These are phyloP conservation scores for Rhagophthalmus giganteus DNA, from an alignment of 2,888 invertebrate genomes.

Conservation along the genomic window DNA sequence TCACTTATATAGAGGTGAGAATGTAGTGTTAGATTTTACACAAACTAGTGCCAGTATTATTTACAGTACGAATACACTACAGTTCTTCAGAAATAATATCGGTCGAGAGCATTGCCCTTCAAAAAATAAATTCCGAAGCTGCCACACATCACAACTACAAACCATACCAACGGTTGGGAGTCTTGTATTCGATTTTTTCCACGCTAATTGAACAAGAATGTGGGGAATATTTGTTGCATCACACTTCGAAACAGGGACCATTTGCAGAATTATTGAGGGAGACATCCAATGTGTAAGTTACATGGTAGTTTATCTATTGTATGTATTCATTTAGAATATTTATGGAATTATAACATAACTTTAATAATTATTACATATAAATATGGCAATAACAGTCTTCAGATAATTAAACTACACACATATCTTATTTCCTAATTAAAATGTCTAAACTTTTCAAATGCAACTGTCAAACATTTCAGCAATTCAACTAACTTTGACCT, in stretches of 20 bases:
- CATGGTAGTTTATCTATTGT: too few species aligned
- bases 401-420: too few species aligned
- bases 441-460: too few species aligned
- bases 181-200: conserved; percentile 43
- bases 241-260: conserved; percentile 43
- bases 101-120: conserved; percentile 43
- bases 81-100: conserved; percentile 40
- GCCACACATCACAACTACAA: conserved; percentile 41
- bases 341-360: too few species aligned
- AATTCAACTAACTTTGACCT: conserved; percentile 29
- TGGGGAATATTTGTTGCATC: conserved; percentile 47
- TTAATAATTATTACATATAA: too few species aligned
- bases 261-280: conserved; percentile 35
- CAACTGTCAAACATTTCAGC: too few species aligned
- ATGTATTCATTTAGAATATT: too few species aligned
- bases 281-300: conserved; percentile 1
- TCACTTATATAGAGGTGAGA: conserved; percentile 46
- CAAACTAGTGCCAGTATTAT: not conserved
- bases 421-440: too few species aligned
- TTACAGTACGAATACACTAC: conserved; percentile 42
- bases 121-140: conserved; percentile 45
- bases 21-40: not conserved
- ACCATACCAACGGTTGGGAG: conserved; percentile 42
- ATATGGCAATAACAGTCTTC: too few species aligned
- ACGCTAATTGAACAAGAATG: conserved; percentile 35